Evolutionary conservation across 2,113 vertebrate genomes (phyloP), one percentile per base, ranked within the genome.

Genomic region (Carassius carassius): DNA sequence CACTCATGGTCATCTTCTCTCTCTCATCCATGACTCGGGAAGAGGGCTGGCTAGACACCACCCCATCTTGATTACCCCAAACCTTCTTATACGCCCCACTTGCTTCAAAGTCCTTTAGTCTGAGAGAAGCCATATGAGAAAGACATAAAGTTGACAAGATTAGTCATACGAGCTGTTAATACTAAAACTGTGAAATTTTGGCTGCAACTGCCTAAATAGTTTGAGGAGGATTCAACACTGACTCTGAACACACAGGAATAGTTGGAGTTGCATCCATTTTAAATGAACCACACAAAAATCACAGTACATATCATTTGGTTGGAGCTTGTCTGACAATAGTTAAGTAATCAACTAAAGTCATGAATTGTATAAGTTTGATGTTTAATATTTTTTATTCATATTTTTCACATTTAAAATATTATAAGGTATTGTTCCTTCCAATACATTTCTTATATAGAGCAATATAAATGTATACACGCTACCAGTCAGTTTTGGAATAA

Each of bases 1-100:
- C 95, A 0, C 94, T 96, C 95, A 96, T 96, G 78, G 92, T 92
- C 95, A 96, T 96, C 25, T 93, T 91, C 49, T 96, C 95, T 49
- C 95, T 84, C 87, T 95, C 93, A 10, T 96, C 95, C 0, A 94
- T 87, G 5, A 96, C 94, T 0, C 93, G 91, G 1, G 94, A 91
- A 0, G 93, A 91, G 9, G 95, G 95, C 90, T 96, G 95, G 72
- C 90, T 91, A 67, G 95, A 95, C 58, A 96, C 91, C 0, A 95
- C 92, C 0, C 92, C 92, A 0, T 96, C 95, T 86, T 94, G 94
- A 12, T 92, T 93, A 16, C 94, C 93, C 93, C 94, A 95, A 2
- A 94, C 94, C 0, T 94, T 93, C 86, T 94, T 96, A 86, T 94
- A 95, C 0, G 93, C 93, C 0, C 93, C 92, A 44, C 94, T 92